Evolutionary conservation across 2,113 vertebrate species (phyloP).

Genomic region (Hippocampus barbouri): DNA sequence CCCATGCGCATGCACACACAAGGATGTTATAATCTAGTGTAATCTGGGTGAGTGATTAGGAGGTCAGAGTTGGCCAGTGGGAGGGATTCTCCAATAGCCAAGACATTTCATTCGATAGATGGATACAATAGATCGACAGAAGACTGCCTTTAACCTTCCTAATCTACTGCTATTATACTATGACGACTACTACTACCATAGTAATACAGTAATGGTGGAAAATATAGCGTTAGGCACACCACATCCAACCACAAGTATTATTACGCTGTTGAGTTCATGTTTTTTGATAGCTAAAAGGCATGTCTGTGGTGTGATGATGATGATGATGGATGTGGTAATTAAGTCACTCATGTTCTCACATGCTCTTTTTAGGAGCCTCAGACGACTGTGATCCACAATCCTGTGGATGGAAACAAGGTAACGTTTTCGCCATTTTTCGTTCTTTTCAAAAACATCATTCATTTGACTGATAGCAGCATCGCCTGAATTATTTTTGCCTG

Average conservation of each 20-base stretch:
- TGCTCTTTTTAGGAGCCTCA: constrained; percentile 87
- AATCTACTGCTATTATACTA: neutral
- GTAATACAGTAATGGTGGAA: neutral
- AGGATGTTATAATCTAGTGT: constrained; percentile 58
- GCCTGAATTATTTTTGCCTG: neutral
- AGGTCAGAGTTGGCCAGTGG: constrained; percentile 42
- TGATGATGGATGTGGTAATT: neutral
- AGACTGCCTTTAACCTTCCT: neutral
- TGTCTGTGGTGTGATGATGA: neutral
- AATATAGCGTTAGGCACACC: neutral
- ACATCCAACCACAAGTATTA: neutral
- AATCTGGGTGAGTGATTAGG: constrained; percentile 58
- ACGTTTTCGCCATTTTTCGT: neutral
- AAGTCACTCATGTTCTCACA: constrained; percentile 67
- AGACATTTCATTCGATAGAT: constrained; percentile 34
- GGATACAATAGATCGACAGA: neutral
- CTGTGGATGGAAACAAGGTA: constrained; percentile 98
- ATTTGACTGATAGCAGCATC: neutral
- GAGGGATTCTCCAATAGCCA: constrained; percentile 48
- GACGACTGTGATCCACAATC: constrained; percentile 98
- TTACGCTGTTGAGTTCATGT: neutral
- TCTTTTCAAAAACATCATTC: neutral
- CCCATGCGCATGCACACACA: constrained; percentile 18
- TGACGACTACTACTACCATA: neutral
- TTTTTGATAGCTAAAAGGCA: neutral